phyloP scores from a whole-genome alignment of 2,888 invertebrate genomes.

The Selenia dentaria region DNA sequence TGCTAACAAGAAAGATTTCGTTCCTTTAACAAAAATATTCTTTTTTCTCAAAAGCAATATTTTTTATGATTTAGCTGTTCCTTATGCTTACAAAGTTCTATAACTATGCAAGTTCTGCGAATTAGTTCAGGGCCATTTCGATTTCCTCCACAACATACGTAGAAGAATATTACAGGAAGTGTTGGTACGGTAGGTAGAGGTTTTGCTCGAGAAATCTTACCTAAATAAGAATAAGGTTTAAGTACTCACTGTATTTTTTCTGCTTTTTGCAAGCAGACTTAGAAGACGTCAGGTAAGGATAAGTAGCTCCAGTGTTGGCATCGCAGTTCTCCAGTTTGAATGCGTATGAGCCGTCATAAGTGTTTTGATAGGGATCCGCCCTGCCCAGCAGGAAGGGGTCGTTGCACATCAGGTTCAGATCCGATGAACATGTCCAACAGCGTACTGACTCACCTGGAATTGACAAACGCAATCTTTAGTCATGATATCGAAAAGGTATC shows the following conservation, averaged over 20 bases:
- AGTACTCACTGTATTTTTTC: constrained; percentile 88
- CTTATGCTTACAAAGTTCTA: too few relatives aligned
- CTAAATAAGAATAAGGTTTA: too few relatives aligned
- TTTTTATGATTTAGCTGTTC: too few relatives aligned
- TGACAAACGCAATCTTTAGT: too few relatives aligned
- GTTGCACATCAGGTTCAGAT: constrained; percentile 87
- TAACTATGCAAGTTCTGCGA: constrained; percentile 2
- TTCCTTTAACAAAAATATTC: too few relatives aligned
- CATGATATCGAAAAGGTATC: too few relatives aligned
- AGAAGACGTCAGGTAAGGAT: constrained; percentile 75
- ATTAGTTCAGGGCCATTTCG: constrained; percentile 8
- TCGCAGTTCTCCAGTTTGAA: constrained; percentile 79
- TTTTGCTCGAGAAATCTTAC: too few relatives aligned
- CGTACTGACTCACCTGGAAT: constrained; percentile 86
- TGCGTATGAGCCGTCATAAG: constrained; percentile 51
- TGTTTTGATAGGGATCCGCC: constrained; percentile 37
- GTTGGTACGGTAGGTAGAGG: too few relatives aligned
- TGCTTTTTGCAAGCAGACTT: constrained; percentile 90
- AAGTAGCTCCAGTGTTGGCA: constrained; percentile 71
- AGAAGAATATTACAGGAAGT: constrained; percentile 15
- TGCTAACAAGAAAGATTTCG: too few relatives aligned
- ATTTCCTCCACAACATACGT: constrained; percentile 7
- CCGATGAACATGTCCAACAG: constrained; percentile 92
- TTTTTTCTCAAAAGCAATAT: too few relatives aligned
- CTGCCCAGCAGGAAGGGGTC: constrained; percentile 89